A percentile compares a stretch with the other conserved stretches of the same genome.
Evolutionary conservation across 2,888 invertebrate species (phyloP).

Genomic region (Troglohyphantes excavatus): DNA sequence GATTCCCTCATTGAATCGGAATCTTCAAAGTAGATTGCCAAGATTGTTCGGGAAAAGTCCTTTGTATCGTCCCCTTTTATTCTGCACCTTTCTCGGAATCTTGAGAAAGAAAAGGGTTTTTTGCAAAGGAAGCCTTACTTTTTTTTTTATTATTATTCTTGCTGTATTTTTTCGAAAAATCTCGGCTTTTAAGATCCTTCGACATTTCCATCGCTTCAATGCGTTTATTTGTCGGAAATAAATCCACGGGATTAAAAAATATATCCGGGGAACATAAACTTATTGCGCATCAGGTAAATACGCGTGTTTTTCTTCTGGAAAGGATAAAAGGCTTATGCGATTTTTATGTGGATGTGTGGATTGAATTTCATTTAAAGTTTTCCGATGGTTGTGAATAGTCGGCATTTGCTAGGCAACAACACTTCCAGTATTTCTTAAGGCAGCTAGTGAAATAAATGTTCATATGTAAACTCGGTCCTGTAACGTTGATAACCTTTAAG

Average conservation of each 20-base stretch:
- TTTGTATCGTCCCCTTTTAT: background rate
- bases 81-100: background rate
- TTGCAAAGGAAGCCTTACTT: background rate
- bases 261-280: background rate
- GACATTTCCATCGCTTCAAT: background rate
- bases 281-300: background rate
- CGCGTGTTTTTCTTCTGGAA: background rate
- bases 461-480: too few species aligned
- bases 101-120: background rate
- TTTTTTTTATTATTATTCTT: background rate
- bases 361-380: too few species aligned
- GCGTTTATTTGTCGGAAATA: slow-evolving; percentile 7
- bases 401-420: too few species aligned
- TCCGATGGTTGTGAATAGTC: too few species aligned
- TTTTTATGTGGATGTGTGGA: background rate
- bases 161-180: too few species aligned
- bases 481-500: too few species aligned
- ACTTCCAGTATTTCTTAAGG: too few species aligned
- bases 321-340: background rate
- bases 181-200: too few species aligned
- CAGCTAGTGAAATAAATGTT: too few species aligned
- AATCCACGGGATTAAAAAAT: background rate
- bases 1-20: slow-evolving; percentile 1
- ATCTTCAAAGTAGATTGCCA: background rate
- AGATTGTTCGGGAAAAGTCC: background rate